Evolutionary conservation across 2,888 invertebrate species (phyloP).

Genomic region (Dusona sp.): DNA sequence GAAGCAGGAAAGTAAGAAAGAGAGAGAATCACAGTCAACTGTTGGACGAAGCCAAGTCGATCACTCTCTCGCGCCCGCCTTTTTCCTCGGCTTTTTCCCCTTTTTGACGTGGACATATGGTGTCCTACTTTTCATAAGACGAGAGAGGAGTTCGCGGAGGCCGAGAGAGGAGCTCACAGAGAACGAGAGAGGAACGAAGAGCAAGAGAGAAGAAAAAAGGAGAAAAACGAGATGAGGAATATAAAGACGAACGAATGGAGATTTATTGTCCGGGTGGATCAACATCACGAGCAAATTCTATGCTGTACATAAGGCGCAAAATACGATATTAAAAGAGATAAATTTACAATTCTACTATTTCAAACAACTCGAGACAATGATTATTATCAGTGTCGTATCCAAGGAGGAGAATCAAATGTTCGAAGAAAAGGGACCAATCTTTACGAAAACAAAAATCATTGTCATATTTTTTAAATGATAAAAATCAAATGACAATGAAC

Average conservation of each 20-base stretch:
- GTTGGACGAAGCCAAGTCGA: constrained; percentile 56
- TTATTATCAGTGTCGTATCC: neutral
- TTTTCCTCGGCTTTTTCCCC: constrained; percentile 69
- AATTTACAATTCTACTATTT: neutral
- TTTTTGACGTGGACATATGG: constrained; percentile 79
- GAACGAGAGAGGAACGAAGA: constrained; percentile 23
- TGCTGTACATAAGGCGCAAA: constrained; percentile 4
- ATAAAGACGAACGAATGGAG: constrained; percentile 64
- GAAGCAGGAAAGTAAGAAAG: constrained; percentile 24
- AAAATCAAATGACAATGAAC: neutral
- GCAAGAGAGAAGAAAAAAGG: constrained; percentile 39
- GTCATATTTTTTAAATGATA: too few species aligned
- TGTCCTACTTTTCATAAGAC: constrained; percentile 78
- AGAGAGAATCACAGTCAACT: constrained; percentile 45
- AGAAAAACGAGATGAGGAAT: constrained; percentile 42
- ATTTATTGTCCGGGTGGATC: constrained; percentile 57
- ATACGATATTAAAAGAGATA: constrained; percentile 23
- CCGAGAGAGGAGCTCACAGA: constrained; percentile 28
- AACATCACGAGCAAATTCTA: constrained; percentile 34
- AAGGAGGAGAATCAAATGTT: neutral
- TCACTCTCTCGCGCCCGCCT: constrained; percentile 40
- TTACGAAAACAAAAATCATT: too few species aligned
- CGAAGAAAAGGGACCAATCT: neutral
- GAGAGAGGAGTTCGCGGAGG: constrained; percentile 49
- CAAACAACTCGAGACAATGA: neutral